Percentiles rank a stretch among this genome's conserved stretches.
Conservation (phyloP, 2,888 invertebrate species). For the Ectobius pallidus region DNA sequence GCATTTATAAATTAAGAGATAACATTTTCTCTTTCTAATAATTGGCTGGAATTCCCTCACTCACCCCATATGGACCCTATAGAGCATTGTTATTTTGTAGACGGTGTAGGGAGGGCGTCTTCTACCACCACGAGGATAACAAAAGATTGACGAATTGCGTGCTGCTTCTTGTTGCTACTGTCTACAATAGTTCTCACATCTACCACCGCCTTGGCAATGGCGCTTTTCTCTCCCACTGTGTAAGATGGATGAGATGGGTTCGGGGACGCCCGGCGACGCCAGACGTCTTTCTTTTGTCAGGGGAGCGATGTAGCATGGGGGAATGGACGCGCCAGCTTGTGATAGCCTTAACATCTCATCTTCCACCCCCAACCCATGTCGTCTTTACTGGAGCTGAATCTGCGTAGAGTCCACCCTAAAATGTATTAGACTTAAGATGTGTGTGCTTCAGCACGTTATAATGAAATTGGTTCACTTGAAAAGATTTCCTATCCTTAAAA, state of each 20-base stretch:
- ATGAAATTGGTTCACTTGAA: no score
- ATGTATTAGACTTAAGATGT: neutral
- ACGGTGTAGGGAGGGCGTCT: neutral
- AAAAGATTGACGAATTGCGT: slow-evolving; percentile 32
- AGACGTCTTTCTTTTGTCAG: slow-evolving; percentile 30
- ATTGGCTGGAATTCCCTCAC: no score
- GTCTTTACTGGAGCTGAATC: neutral
- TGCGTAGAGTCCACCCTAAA: neutral
- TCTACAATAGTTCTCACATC: slow-evolving; percentile 30
- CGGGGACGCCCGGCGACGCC: slow-evolving; percentile 25
- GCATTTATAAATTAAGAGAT: no score
- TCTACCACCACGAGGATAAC: slow-evolving; percentile 18
- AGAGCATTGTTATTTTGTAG: neutral
- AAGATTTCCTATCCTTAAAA: no score
- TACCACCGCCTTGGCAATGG: slow-evolving; percentile 25
- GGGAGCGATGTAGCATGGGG: slow-evolving; percentile 19
- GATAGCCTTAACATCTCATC: slow-evolving; percentile 32
- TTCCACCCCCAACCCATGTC: slow-evolving; percentile 2
- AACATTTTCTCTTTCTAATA: no score
- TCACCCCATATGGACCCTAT: no score
- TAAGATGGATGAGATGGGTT: slow-evolving; percentile 26
- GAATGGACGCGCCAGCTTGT: slow-evolving; percentile 20
- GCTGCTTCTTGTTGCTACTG: slow-evolving; percentile 26
- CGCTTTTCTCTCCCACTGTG: slow-evolving; percentile 4
- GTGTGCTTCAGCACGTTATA: no score